Conservation (phyloP, 2,113 vertebrate genomes). For the Hippocampus abdominalis region DNA sequence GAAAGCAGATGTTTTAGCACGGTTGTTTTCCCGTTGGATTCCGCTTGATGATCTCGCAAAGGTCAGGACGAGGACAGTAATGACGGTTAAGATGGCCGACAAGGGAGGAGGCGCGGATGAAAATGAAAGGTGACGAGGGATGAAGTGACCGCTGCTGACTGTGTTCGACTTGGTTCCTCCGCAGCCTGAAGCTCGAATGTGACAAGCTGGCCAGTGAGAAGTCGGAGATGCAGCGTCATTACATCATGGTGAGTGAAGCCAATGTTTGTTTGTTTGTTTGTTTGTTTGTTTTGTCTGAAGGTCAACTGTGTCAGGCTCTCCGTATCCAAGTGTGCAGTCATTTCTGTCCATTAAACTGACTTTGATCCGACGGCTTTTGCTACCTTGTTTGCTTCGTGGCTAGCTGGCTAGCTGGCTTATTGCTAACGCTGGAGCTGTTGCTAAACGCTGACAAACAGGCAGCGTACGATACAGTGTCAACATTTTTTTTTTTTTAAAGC, state of each 20-base stretch:
- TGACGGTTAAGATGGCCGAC: conserved; percentile 31
- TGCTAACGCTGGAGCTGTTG: no score
- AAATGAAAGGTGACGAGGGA: conserved; percentile 31
- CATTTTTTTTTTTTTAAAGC: no score
- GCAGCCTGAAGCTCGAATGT: conserved; percentile 88
- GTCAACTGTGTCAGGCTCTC: no score
- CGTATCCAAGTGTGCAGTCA: no score
- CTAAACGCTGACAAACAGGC: no score
- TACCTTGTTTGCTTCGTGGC: no score
- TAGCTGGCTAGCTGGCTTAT: no score
- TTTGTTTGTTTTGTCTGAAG: not conserved
- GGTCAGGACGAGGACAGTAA: conserved; percentile 10
- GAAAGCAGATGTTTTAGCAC: conserved; percentile 28
- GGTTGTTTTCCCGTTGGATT: not conserved
- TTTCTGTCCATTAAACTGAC: no score
- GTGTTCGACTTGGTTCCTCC: conserved; percentile 27
- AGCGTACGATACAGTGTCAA: no score
- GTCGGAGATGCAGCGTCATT: conserved; percentile 97
- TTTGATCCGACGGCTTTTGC: no score
- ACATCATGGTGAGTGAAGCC: conserved; percentile 87
- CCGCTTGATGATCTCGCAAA: not conserved
- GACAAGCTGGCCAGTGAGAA: conserved; percentile 96
- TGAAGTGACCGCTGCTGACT: conserved; percentile 46
- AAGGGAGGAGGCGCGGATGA: conserved; percentile 13
- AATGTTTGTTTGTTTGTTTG: not conserved